phyloP scores from a whole-genome alignment of 1,140 invertebrate genomes.

The Ooceraea biroi region DNA sequence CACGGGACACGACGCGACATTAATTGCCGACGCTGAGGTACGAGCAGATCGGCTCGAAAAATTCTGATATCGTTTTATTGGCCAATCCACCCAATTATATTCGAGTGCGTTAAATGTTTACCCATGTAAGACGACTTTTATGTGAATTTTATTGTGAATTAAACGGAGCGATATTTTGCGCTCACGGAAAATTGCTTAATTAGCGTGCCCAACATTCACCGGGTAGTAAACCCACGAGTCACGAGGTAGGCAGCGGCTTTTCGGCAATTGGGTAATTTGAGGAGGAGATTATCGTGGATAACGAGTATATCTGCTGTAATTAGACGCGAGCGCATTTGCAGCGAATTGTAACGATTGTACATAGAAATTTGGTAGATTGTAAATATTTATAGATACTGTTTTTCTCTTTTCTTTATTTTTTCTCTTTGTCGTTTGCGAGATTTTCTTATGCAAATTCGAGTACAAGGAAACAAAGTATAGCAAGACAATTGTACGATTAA shows the following conservation, averaged over 20 bases:
- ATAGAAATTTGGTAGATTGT: too few species aligned
- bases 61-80: conserved; percentile 65
- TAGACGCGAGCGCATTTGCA: too few species aligned
- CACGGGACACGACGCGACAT: conserved; percentile 16
- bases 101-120: not conserved
- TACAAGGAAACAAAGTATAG: too few species aligned
- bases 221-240: not conserved
- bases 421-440: too few species aligned
- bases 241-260: not conserved
- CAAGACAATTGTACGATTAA: too few species aligned
- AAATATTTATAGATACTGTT: too few species aligned
- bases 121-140: conserved; percentile 8
- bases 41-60: conserved; percentile 7
- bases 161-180: conserved; percentile 14
- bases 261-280: not conserved
- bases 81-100: conserved; percentile 13
- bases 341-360: too few species aligned
- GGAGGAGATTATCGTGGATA: not conserved
- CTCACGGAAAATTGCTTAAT: conserved; percentile 34
- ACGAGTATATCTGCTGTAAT: not conserved
- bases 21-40: conserved; percentile 70
- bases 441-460: too few species aligned
- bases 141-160: conserved; percentile 18
- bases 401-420: too few species aligned
- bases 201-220: not conserved